Evolutionary conservation across 2,797 vertebrate species (phyloP).

Genomic region (Chaunax sp.): DNA sequence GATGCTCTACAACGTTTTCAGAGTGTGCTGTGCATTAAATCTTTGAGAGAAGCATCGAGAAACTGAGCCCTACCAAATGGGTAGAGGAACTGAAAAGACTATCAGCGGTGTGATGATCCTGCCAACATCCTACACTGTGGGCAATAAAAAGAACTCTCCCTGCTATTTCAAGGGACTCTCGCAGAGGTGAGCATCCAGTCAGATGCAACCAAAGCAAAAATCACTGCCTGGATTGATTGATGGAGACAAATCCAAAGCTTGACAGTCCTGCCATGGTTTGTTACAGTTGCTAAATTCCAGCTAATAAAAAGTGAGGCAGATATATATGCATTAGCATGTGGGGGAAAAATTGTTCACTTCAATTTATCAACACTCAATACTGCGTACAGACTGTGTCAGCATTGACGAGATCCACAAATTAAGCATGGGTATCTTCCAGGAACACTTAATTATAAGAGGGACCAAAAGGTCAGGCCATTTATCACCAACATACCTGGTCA

Average conservation of each 20-base stretch:
- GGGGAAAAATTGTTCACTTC: background rate
- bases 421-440: conserved; percentile 55
- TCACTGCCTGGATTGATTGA: too few relatives aligned
- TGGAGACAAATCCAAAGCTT: background rate
- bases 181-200: too few relatives aligned
- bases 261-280: background rate
- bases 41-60: too few relatives aligned
- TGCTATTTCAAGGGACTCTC: too few relatives aligned
- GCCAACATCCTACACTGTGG: too few relatives aligned
- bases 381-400: conserved; percentile 20
- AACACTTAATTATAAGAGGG: conserved; percentile 72
- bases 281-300: background rate
- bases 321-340: background rate
- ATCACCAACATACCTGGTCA: conserved; percentile 79
- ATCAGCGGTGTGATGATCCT: too few relatives aligned
- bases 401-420: conserved; percentile 59
- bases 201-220: too few relatives aligned
- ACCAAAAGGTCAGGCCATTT: conserved; percentile 80
- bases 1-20: too few relatives aligned
- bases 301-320: background rate
- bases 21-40: too few relatives aligned
- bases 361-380: conserved; percentile 12
- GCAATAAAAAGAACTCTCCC: too few relatives aligned
- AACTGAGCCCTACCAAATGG: too few relatives aligned
- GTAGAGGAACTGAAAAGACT: too few relatives aligned